Evolutionary conservation across 2,113 vertebrate species (phyloP).

Genomic region (Percina caprodes): DNA sequence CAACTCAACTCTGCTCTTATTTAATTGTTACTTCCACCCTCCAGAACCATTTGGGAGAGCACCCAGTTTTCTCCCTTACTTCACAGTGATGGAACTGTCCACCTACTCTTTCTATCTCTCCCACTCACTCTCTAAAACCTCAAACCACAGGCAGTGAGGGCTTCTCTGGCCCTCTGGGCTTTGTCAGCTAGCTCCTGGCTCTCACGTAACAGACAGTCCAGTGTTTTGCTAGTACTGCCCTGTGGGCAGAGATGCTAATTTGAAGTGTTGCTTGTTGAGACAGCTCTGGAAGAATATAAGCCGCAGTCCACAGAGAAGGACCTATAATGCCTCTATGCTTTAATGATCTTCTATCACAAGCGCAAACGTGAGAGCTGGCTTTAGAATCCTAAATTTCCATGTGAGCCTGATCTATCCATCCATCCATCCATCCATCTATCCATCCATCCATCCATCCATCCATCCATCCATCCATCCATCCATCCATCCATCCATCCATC

Average conservation of each 20-base stretch:
- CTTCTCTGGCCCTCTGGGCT: constrained; percentile 62
- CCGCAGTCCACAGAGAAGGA: constrained; percentile 62
- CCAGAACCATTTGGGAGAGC: constrained; percentile 38
- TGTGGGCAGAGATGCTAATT: constrained; percentile 75
- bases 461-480: neutral
- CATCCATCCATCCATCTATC: no score
- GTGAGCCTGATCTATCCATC: constrained; percentile 25
- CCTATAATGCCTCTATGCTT: constrained; percentile 60
- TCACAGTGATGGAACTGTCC: constrained; percentile 55
- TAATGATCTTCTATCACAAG: constrained; percentile 58
- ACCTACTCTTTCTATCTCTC: constrained; percentile 49
- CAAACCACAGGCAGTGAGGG: constrained; percentile 59
- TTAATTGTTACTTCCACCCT: constrained; percentile 51
- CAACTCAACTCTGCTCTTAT: constrained; percentile 32
- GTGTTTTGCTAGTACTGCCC: constrained; percentile 62
- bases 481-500: no score
- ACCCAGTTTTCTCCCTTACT: constrained; percentile 28
- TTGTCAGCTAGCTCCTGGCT: constrained; percentile 73
- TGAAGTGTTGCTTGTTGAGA: constrained; percentile 74
- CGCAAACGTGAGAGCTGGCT: constrained; percentile 64
- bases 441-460: no score
- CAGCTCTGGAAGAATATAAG: constrained; percentile 69
- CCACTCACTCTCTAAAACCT: constrained; percentile 48
- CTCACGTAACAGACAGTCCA: constrained; percentile 67
- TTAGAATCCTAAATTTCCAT: constrained; percentile 61